phyloP scores from a whole-genome alignment of 2,113 vertebrate species.

The Silurus asotus region DNA sequence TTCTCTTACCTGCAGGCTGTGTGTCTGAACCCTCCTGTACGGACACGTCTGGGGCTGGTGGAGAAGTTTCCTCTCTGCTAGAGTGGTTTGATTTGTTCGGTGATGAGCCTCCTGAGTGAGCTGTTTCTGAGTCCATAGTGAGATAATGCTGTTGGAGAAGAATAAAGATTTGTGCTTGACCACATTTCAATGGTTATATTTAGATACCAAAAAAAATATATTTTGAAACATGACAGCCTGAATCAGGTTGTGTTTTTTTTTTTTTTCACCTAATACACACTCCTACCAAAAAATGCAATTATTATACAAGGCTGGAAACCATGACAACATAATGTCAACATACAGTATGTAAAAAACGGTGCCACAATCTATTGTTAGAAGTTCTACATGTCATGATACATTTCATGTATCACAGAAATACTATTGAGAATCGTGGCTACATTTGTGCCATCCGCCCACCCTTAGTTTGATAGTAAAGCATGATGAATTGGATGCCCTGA shows the following conservation, averaged over 20 bases:
- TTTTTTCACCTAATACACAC: background rate
- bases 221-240: background rate
- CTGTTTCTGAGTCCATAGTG: constrained; percentile 46
- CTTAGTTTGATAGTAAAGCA: background rate
- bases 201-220: background rate
- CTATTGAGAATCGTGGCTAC: background rate
- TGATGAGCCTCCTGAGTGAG: constrained; percentile 26
- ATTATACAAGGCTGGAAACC: background rate
- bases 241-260: background rate
- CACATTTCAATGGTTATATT: background rate
- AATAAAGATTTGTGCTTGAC: background rate
- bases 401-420: background rate
- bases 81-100: constrained; percentile 51
- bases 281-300: background rate
- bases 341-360: background rate
- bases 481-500: background rate
- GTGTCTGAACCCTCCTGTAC: background rate
- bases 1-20: constrained; percentile 45
- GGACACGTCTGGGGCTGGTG: constrained; percentile 5
- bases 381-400: background rate
- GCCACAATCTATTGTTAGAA: background rate
- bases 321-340: background rate
- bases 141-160: background rate
- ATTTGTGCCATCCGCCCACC: background rate
- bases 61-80: constrained; percentile 22